Conservation (phyloP, 2,113 vertebrate species). For the Bos indicus region DNA sequence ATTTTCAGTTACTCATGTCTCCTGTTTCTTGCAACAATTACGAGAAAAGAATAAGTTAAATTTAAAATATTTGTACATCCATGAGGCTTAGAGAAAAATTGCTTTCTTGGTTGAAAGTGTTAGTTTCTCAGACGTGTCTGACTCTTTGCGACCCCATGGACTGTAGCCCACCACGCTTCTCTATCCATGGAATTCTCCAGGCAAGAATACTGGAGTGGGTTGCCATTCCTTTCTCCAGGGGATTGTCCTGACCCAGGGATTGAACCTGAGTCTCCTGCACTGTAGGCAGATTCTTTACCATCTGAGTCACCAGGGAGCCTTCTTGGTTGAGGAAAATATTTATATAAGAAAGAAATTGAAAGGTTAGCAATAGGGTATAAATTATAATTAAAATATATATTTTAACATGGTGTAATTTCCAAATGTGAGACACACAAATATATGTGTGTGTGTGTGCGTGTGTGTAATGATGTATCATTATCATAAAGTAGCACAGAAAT, state of each 20-base stretch:
- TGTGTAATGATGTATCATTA: background rate
- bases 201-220: background rate
- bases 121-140: background rate
- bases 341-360: background rate
- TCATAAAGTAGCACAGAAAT: background rate
- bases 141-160: background rate
- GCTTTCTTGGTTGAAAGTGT: background rate
- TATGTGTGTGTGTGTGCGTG: background rate
- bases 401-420: background rate
- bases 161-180: background rate
- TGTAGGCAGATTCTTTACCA: background rate
- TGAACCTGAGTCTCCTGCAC: background rate
- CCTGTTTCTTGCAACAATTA: background rate
- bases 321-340: background rate
- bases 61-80: background rate
- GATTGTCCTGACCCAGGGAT: background rate
- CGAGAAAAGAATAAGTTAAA: background rate
- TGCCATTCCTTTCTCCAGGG: background rate
- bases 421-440: background rate
- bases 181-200: background rate
- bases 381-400: background rate
- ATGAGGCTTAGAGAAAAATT: background rate
- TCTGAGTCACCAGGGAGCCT: background rate
- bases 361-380: background rate
- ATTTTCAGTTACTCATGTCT: background rate